Conservation (phyloP, 1,140 invertebrate genomes). For the Drosophila repletoides region DNA sequence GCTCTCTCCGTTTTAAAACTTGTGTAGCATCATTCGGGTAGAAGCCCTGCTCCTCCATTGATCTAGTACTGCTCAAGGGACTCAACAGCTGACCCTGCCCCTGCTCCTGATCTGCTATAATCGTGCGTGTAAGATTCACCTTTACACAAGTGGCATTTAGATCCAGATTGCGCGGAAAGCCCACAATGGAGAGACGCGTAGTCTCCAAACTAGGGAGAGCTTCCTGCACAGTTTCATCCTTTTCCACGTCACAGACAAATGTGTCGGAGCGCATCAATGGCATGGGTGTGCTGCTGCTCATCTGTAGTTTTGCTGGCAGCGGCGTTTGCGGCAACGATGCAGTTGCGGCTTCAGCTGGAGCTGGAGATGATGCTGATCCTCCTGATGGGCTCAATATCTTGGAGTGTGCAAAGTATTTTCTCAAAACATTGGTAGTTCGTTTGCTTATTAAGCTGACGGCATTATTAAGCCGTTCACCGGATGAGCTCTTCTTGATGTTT, state of each 20-base stretch:
- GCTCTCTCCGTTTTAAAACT: too few relatives aligned
- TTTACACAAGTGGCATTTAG: slow-evolving; percentile 6
- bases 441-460: slow-evolving; percentile 58
- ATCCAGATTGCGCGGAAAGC: slow-evolving; percentile 42
- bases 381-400: slow-evolving; percentile 42
- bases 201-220: too few relatives aligned
- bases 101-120: not conserved
- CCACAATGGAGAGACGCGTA: slow-evolving; percentile 32
- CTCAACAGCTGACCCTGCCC: not conserved
- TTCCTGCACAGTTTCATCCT: not conserved
- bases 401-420: slow-evolving; percentile 51
- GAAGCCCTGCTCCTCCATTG: too few relatives aligned
- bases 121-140: not conserved
- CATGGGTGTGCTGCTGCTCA: slow-evolving; percentile 58
- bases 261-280: slow-evolving; percentile 71
- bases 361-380: not conserved
- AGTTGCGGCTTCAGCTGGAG: too few relatives aligned
- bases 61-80: too few relatives aligned
- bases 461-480: slow-evolving; percentile 69
- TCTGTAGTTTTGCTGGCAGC: slow-evolving; percentile 17
- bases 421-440: slow-evolving; percentile 52
- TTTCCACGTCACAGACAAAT: slow-evolving; percentile 67
- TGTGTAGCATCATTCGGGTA: too few relatives aligned
- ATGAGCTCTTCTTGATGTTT: slow-evolving; percentile 66
- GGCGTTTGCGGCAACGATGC: slow-evolving; percentile 58